A percentile compares a stretch with the other conserved stretches of the same genome.
phyloP scores from a whole-genome alignment of 2,113 vertebrate species.

The Eulacestoma nigropectus region DNA sequence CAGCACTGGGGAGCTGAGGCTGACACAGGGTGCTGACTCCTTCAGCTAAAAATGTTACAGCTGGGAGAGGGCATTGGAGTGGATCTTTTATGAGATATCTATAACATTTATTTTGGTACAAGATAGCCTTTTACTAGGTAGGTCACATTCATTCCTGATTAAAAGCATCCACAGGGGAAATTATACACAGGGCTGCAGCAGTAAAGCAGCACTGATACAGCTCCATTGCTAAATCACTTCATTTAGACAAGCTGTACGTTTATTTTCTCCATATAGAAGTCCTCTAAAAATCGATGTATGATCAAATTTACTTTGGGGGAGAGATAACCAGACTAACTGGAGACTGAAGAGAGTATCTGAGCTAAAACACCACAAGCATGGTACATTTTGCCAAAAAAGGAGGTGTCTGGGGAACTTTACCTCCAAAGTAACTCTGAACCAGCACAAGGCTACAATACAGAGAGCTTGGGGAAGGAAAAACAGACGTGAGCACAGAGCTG shows the following conservation, averaged over 20 bases:
- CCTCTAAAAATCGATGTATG: background rate
- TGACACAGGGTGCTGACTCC: background rate
- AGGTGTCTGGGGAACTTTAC: background rate
- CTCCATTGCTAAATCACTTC: background rate
- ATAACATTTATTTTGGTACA: background rate
- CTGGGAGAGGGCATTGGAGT: background rate
- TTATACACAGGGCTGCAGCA: background rate
- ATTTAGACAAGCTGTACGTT: background rate
- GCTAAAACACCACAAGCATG: background rate
- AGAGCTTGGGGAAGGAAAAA: background rate
- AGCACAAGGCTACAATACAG: background rate
- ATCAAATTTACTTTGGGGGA: background rate
- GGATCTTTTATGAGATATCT: background rate
- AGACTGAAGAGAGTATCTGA: background rate
- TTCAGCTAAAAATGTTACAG: background rate
- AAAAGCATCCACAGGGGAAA: constrained; percentile 32
- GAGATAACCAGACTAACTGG: background rate
- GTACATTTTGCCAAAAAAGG: background rate
- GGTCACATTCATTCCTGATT: constrained; percentile 25
- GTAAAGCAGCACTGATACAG: background rate
- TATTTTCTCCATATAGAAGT: background rate
- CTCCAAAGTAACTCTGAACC: background rate
- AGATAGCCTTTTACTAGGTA: background rate
- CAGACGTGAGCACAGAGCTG: background rate
- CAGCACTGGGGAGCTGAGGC: background rate